Percentiles rank a stretch among this genome's conserved stretches.
These are phyloP conservation scores for Megalopta genalis DNA, from an alignment of 1,140 invertebrate species.

Conservation along the genomic window DNA sequence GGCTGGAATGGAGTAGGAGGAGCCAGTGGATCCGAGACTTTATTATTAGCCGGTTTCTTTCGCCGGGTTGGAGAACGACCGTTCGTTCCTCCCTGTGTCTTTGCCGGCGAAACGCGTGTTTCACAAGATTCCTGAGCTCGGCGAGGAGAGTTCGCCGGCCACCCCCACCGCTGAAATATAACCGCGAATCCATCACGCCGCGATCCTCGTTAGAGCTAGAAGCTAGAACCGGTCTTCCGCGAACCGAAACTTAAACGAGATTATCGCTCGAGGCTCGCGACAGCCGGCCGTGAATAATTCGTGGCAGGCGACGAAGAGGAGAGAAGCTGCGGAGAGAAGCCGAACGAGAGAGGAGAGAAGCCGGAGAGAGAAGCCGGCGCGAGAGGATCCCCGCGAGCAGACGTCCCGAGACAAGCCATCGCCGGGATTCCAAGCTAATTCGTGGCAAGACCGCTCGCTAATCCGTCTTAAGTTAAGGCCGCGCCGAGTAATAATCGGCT, in stretches of 20 bases:
- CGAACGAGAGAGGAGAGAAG: background rate
- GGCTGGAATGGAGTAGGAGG: background rate
- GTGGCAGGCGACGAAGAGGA: conserved; percentile 44
- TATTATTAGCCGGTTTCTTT: conserved; percentile 35
- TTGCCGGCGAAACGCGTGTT: conserved; percentile 22
- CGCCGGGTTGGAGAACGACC: background rate
- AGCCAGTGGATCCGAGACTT: background rate
- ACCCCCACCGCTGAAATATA: conserved; percentile 47
- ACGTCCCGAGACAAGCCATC: conserved; percentile 39
- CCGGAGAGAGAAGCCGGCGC: background rate
- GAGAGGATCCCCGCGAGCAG: background rate
- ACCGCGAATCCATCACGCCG: conserved; percentile 47
- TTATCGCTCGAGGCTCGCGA: conserved; percentile 54
- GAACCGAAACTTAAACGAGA: conserved; percentile 63
- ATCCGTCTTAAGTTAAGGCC: conserved; percentile 57
- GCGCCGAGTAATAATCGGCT: conserved; percentile 71
- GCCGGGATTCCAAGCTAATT: conserved; percentile 72
- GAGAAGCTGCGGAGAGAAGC: background rate
- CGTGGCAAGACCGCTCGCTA: conserved; percentile 63
- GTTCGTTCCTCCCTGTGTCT: background rate
- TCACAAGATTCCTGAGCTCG: conserved; percentile 11
- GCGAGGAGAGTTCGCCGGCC: no score
- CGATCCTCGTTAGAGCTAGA: conserved; percentile 44
- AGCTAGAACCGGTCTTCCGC: conserved; percentile 51
- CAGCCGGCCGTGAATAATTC: conserved; percentile 68